Conservation (phyloP, 2,113 vertebrate species). For the Zosterops hypoxanthus region DNA sequence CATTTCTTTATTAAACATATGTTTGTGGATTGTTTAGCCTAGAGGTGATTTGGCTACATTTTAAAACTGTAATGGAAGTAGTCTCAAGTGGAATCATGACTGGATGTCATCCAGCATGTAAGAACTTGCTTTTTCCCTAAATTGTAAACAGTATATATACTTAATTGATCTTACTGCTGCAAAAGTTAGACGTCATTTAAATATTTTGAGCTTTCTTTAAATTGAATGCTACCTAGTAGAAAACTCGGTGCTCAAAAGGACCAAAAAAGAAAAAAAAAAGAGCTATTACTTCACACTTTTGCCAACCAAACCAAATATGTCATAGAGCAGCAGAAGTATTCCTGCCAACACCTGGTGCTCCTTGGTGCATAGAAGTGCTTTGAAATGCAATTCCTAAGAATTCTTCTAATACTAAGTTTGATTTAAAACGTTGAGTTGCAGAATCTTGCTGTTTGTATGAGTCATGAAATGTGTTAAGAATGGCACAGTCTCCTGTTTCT, state of each 20-base stretch:
- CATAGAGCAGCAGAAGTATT: background rate
- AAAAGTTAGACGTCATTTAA: background rate
- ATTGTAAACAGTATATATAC: background rate
- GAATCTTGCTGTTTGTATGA: background rate
- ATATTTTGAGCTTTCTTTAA: background rate
- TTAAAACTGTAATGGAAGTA: background rate
- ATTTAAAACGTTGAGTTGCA: background rate
- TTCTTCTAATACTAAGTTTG: background rate
- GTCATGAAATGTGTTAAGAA: background rate
- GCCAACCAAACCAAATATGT: background rate
- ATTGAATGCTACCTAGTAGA: background rate
- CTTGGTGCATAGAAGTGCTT: background rate
- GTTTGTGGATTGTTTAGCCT: background rate
- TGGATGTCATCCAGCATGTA: background rate
- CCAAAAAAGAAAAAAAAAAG: background rate
- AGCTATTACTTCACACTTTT: background rate
- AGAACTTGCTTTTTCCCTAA: background rate
- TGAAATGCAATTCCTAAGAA: background rate
- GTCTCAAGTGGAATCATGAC: background rate
- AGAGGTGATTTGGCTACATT: background rate
- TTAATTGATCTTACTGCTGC: background rate
- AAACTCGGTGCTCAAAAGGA: background rate
- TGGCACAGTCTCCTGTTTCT: background rate
- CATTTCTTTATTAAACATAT: background rate
- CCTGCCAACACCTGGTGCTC: background rate